Base-by-base conservation (phyloP, 2,113 vertebrate genomes). In the Glaucidium brasilianum region DNA sequence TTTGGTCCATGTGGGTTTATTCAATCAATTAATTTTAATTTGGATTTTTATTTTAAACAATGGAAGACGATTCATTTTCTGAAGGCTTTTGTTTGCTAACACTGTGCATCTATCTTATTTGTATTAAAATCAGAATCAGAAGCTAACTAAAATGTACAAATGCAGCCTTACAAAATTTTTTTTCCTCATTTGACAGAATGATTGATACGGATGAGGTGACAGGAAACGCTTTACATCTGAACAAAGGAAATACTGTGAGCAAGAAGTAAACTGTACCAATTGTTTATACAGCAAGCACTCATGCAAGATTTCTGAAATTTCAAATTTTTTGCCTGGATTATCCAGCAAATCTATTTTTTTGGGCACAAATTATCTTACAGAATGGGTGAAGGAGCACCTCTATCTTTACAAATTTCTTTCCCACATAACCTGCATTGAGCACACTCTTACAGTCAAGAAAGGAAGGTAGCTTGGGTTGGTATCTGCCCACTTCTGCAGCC, bases 171-270 rank as follows among this genome's bases (percentile, higher is more conserved):
- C 2, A 52, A 30, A 37, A 47, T 21, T 62, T 59, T 80, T 83
- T 59, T 22, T 55, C 43, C 39, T 82, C 73, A 21, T 43, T 64
- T 85, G 75, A 87, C 90, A 95, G 58, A 63, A 93, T 53, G 84
- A 91, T 76, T 76, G 91, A 90, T 94, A 81, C 77, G 52, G 45
- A 75, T 22, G 49, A 62, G 87, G 69, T 45, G 69, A 81, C 73
- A 93, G 81, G 92, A 93, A 92, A 93, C 23, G 73, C 66, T 94
- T 90, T 56, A 64, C 39, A 72, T 39, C 45, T 6, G 39, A 94
- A 95, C 94, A 96, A 95, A 94, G 93, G 20, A 85, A 93, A 78
- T 10, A 89, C 7, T 95, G 74, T 90, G 49, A 63, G 68, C 43
- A 87, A 94, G 69, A 87, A 94, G 64, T 78, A 94, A 97, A 93